Percentiles rank a stretch among this genome's conserved stretches.
Conservation (phyloP, 2,113 vertebrate genomes). For the Urocynchramus pylzowi region DNA sequence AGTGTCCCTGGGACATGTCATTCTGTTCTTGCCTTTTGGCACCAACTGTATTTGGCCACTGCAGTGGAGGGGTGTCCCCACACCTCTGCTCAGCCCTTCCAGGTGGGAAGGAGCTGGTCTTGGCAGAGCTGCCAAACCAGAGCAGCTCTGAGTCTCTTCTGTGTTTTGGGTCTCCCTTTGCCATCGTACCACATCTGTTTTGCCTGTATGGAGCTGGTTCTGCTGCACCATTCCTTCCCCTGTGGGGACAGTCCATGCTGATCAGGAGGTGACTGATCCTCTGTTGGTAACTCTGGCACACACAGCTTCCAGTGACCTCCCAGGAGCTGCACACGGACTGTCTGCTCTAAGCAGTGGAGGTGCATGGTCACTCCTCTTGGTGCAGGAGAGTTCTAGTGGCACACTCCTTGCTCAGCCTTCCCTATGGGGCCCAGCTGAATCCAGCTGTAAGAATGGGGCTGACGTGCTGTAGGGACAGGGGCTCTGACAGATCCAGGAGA, state of each 20-base stretch:
- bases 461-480: not conserved
- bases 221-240: not conserved
- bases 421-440: not conserved
- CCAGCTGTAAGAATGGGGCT: not conserved
- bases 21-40: not conserved
- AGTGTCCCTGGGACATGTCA: not conserved
- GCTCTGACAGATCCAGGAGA: constrained; percentile 16
- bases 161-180: not conserved
- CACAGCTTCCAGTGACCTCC: not conserved
- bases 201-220: not conserved
- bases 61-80: not conserved
- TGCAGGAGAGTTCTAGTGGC: not conserved
- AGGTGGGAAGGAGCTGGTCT: not conserved
- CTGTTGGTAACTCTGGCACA: fast-evolving
- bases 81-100: not conserved
- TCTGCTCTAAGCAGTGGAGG: not conserved
- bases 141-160: not conserved
- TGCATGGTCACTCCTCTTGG: fast-evolving
- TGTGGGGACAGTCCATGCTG: fast-evolving
- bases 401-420: not conserved
- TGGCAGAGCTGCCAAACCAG: not conserved
- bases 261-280: not conserved
- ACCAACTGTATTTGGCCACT: not conserved
- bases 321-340: not conserved
- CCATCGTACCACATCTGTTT: not conserved